These are phyloP conservation scores for Platyscapa corneri DNA, from an alignment of 1,140 invertebrate genomes.

Conservation along the genomic window DNA sequence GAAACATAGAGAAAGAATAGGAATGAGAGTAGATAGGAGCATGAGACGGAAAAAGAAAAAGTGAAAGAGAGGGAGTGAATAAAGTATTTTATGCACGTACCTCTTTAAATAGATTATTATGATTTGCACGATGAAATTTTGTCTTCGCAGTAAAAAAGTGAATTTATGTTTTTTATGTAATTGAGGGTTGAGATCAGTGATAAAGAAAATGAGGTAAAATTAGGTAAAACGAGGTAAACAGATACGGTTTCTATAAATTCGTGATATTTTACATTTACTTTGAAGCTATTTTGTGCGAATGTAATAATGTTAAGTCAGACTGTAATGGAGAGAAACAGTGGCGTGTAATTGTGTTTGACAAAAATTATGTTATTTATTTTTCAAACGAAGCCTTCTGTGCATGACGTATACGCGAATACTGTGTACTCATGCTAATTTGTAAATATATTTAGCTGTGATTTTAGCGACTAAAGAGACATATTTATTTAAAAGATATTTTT, in stretches of 20 bases:
- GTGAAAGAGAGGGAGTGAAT: background rate
- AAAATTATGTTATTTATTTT: background rate
- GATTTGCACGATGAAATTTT: background rate
- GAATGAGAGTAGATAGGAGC: background rate
- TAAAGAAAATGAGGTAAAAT: background rate
- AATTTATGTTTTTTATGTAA: background rate
- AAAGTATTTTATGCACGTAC: constrained; percentile 5
- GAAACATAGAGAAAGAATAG: background rate
- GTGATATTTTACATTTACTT: background rate
- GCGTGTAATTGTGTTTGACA: background rate
- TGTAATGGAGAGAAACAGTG: background rate
- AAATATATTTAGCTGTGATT: background rate
- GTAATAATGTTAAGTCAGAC: background rate
- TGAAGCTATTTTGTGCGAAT: background rate
- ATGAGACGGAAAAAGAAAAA: background rate
- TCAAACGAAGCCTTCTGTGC: background rate
- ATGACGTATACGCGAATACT: constrained; percentile 25
- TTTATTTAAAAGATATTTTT: background rate
- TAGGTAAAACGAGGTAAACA: background rate
- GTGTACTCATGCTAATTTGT: constrained; percentile 15
- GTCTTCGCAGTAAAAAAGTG: background rate
- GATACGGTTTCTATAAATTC: background rate
- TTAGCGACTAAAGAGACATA: constrained; percentile 6
- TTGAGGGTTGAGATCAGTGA: background rate
- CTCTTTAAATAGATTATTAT: constrained; percentile 12